Conservation (phyloP, 2,888 invertebrate species). For the Chalcis sispes region DNA sequence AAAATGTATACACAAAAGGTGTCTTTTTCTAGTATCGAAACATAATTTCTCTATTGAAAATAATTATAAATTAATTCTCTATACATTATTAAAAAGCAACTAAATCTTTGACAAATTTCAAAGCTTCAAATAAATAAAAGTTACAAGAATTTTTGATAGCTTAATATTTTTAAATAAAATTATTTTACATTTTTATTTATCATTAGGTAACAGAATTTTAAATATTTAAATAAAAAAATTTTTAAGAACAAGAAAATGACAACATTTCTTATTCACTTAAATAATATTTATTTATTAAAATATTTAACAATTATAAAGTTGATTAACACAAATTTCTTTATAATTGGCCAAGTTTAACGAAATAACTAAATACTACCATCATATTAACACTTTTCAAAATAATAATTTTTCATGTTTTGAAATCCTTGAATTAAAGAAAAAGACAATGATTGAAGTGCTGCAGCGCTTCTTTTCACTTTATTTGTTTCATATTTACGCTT, state of each 20-base stretch:
- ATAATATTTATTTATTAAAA: constrained; percentile 54
- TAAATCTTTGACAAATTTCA: no score
- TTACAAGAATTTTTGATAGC: no score
- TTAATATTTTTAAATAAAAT: no score
- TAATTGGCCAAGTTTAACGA: constrained; percentile 49
- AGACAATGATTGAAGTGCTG: constrained; percentile 31
- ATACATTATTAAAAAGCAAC: no score
- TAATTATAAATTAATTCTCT: no score
- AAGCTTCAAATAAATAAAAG: no score
- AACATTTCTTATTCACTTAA: constrained; percentile 28
- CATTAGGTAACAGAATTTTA: no score
- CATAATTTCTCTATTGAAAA: no score
- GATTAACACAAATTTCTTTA: constrained; percentile 44
- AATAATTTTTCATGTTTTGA: constrained; percentile 2
- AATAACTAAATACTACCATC: constrained; percentile 44
- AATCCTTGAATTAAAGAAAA: constrained; percentile 21
- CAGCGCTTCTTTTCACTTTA: constrained; percentile 6
- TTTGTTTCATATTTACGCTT: constrained; percentile 39
- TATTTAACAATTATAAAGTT: constrained; percentile 51
- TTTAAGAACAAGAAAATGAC: constrained; percentile 10
- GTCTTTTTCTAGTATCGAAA: no score
- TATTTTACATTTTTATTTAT: no score
- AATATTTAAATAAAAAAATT: not conserved
- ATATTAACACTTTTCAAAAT: constrained; percentile 40
- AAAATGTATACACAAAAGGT: no score